phyloP scores from a whole-genome alignment of 2,888 invertebrate species.

The Gortyna flavago region DNA sequence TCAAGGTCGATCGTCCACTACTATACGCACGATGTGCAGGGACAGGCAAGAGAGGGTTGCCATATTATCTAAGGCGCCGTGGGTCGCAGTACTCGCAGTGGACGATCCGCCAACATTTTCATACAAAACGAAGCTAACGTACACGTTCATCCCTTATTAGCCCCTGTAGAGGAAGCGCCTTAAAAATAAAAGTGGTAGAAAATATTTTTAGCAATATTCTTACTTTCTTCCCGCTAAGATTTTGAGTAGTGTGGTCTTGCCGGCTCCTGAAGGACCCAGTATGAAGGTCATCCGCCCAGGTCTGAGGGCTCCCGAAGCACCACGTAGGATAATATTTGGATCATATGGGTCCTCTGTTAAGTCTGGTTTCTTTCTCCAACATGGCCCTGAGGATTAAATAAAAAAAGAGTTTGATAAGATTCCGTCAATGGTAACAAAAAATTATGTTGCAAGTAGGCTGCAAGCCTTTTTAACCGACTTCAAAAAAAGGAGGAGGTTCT shows the following conservation, averaged over 20 bases:
- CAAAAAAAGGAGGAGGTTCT: too few relatives aligned
- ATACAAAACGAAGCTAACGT: not conserved
- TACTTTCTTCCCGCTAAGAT: slow-evolving; percentile 93
- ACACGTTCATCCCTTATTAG: not conserved
- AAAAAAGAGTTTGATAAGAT: not conserved
- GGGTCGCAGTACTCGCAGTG: not conserved
- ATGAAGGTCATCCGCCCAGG: slow-evolving; percentile 92
- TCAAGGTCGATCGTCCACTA: not conserved
- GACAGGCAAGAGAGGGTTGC: too few relatives aligned
- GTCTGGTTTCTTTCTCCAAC: slow-evolving; percentile 57
- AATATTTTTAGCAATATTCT: slow-evolving; percentile 59
- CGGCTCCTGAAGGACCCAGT: slow-evolving; percentile 93
- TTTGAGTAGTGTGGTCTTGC: slow-evolving; percentile 94
- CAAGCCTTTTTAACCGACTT: too few relatives aligned
- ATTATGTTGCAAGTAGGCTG: not conserved
- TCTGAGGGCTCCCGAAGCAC: slow-evolving; percentile 90
- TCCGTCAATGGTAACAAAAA: not conserved
- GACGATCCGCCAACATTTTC: not conserved
- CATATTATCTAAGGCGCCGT: not conserved
- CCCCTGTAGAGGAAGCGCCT: not conserved
- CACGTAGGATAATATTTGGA: slow-evolving; percentile 86
- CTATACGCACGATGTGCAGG: not conserved
- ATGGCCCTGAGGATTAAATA: slow-evolving; percentile 64
- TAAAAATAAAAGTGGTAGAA: not conserved
- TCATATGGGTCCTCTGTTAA: slow-evolving; percentile 54